phyloP scores from a whole-genome alignment of 2,797 vertebrate species.

The Thripadectes ignobilis region DNA sequence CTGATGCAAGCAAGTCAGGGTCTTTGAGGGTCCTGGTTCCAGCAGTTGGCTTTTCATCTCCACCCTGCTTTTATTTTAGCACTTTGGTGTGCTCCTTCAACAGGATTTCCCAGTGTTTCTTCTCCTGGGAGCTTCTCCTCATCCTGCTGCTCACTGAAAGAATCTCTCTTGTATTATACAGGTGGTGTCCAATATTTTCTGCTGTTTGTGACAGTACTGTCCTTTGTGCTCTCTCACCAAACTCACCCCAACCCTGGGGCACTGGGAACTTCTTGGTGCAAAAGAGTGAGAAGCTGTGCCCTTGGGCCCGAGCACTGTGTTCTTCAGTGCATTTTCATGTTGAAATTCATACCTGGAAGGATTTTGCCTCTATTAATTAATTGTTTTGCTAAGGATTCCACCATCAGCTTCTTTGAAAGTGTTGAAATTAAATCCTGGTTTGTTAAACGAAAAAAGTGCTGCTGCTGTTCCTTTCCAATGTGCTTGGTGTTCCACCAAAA shows the following conservation, averaged over 20 bases:
- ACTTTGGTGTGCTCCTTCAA: neutral
- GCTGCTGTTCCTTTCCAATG: neutral
- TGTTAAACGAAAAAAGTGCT: neutral
- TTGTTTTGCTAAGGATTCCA: neutral
- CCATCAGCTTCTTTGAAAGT: neutral
- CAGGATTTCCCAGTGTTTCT: rapidly evolving
- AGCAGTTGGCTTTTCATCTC: neutral
- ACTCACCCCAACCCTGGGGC: rapidly evolving
- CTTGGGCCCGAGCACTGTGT: neutral
- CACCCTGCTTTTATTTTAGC: neutral
- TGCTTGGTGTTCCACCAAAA: neutral
- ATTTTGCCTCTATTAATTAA: neutral
- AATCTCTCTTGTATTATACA: neutral
- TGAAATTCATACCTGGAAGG: neutral
- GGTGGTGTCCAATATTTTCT: neutral
- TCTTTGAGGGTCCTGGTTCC: neutral
- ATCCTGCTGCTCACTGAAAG: neutral
- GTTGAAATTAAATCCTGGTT: neutral
- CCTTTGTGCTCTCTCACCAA: neutral
- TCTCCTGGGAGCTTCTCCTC: neutral
- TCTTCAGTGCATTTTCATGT: neutral
- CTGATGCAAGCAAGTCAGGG: rapidly evolving
- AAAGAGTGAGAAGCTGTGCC: neutral
- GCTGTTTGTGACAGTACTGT: neutral
- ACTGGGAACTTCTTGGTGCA: neutral